These are phyloP conservation scores for Trochalopteron elliotii DNA, from an alignment of 2,113 vertebrate species.

Conservation along the genomic window DNA sequence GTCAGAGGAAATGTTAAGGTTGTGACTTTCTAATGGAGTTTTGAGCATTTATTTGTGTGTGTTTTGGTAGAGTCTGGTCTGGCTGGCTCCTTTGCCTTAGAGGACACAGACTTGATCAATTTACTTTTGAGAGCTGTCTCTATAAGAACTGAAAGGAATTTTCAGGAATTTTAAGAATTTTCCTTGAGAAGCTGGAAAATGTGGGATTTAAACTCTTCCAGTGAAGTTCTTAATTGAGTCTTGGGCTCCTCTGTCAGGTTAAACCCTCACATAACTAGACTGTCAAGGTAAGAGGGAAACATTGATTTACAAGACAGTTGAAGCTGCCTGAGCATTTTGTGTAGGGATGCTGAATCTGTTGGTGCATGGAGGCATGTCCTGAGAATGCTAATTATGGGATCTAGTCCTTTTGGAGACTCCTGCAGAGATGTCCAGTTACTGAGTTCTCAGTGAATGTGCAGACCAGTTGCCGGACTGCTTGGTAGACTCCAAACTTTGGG, in stretches of 20 bases:
- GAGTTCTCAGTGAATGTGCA: neutral
- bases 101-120: neutral
- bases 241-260: neutral
- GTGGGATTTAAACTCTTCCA: neutral
- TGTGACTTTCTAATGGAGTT: neutral
- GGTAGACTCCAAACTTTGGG: neutral
- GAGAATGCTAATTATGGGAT: neutral
- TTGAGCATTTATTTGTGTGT: neutral
- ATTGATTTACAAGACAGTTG: neutral
- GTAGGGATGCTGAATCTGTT: neutral
- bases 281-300: neutral
- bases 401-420: neutral
- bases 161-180: neutral
- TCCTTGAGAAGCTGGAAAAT: neutral
- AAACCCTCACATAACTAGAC: neutral
- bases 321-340: neutral
- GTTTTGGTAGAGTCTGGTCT: neutral
- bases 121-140: neutral
- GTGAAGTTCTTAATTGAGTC: neutral
- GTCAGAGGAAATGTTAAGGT: neutral
- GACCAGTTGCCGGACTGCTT: neutral
- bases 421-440: neutral
- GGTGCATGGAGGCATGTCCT: neutral
- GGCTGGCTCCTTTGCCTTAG: neutral
- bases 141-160: neutral